Evolutionary conservation across 92 coral and sea anemone genomes (phyloP), one percentile per base, ranked within the genome.

Genomic region (Blastomussa wellsi): DNA sequence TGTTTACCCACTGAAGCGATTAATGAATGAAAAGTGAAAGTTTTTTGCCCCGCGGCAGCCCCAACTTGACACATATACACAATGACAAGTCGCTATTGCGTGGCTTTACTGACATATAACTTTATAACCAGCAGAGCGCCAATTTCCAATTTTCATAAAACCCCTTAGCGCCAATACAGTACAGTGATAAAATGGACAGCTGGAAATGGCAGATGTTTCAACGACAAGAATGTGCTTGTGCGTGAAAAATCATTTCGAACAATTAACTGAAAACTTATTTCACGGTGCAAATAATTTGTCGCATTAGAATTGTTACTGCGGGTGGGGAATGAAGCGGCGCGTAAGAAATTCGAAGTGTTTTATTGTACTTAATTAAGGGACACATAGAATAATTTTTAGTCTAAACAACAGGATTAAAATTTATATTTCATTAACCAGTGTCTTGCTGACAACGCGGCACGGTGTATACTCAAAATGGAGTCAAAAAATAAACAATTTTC

Each of bases 341-440:
- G 86, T 49, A 1, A 82, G 68, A 82, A 57, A 51, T 52, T 71
- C 52, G 35, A 49, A 10, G 51, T 37, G 80, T 12, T 41, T 59
- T 59, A 82, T 73, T 82, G 79, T 73, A 82, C 72, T 55, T 57
- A 16, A 37, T 74, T 59, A 55, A 37, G 73, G 7, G 60, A 83
- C 87, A 83, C 87, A 74, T n/a, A 59, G 72, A 73, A 60, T 74
- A 83, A 83, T 83, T 83, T 70, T 47, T 20, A 74, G 81, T 74
- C 81, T 32, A 74, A 83, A 83, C 87, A 74, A 83, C 73, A 53
- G 76, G 76, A 74, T 74, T 74, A 41, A 72, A 57, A 76, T 83
- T 39, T 42, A 57, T 32, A 42, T 83, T 74, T 74, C 86, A 70
- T 70, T 71, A 71, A 70, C 35, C 53, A 37, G 60, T 17, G 12